phyloP scores from a whole-genome alignment of 1,140 invertebrate species.

The Listronotus oregonensis region DNA sequence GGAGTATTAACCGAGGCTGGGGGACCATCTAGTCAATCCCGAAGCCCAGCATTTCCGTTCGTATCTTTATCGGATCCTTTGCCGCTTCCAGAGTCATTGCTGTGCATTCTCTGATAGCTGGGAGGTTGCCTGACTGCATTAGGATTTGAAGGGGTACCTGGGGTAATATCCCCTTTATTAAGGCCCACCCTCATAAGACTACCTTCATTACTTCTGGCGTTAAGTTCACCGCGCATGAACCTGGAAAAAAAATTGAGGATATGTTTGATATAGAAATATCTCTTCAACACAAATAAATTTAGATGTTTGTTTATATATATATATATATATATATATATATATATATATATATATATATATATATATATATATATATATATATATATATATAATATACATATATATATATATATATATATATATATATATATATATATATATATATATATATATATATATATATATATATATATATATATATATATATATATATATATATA shows the following conservation, averaged over 20 bases:
- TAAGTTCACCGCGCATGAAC: constrained; percentile 81
- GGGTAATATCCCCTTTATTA: constrained; percentile 63
- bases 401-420: too few relatives aligned
- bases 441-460: too few relatives aligned
- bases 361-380: too few relatives aligned
- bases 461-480: too few relatives aligned
- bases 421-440: too few relatives aligned
- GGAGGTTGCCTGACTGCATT: constrained; percentile 67
- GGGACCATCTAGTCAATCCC: constrained; percentile 77
- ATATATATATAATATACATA: too few relatives aligned
- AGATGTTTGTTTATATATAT: too few relatives aligned
- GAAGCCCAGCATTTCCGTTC: constrained; percentile 55
- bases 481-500: too few relatives aligned
- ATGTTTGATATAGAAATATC: too few relatives aligned
- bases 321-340: too few relatives aligned
- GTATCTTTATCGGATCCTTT: constrained; percentile 71
- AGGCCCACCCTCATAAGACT: constrained; percentile 54
- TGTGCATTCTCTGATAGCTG: constrained; percentile 82
- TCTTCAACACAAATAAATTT: too few relatives aligned
- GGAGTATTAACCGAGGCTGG: constrained; percentile 57
- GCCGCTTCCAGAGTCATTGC: constrained; percentile 75
- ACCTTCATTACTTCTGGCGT: constrained; percentile 53
- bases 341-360: too few relatives aligned
- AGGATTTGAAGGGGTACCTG: constrained; percentile 68
- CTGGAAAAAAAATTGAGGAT: constrained; percentile 54